Conservation (phyloP, 2,888 invertebrate species). For the Mimachlamys varia region DNA sequence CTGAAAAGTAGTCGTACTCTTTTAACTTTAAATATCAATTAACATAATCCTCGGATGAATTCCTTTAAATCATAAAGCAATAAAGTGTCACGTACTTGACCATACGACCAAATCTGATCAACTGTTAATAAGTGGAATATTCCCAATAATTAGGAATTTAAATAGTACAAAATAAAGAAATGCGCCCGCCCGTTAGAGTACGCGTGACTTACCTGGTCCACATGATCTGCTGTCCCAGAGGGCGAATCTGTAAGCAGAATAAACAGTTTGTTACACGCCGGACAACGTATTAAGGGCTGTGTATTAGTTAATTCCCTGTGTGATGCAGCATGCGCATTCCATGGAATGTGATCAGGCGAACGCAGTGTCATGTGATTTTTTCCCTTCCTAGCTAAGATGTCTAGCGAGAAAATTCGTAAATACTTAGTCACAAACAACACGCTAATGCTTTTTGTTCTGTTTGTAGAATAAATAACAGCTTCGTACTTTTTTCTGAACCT, state of each 20-base stretch:
- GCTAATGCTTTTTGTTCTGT: constrained; percentile 19
- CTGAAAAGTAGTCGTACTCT: no score
- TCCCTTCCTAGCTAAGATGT: constrained; percentile 11
- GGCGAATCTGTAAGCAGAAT: not conserved
- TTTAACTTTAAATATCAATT: no score
- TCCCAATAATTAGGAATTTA: no score
- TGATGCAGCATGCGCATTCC: constrained; percentile 16
- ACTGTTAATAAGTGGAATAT: no score
- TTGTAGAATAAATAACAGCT: not conserved
- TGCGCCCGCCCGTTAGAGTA: not conserved
- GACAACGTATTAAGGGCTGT: not conserved
- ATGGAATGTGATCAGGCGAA: constrained; percentile 14
- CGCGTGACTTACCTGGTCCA: not conserved
- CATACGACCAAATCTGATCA: no score
- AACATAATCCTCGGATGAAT: no score
- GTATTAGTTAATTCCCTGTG: not conserved
- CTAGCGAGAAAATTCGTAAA: constrained; percentile 36
- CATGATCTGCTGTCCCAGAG: not conserved
- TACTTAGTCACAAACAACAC: constrained; percentile 34
- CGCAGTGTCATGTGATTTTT: not conserved
- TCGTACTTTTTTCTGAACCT: not conserved
- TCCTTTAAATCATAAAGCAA: no score
- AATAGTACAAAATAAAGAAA: no score
- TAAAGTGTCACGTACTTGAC: no score
- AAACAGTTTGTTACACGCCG: not conserved